A percentile compares a stretch with the other conserved stretches of the same genome.
Conservation (phyloP, 1,140 invertebrate genomes). For the Anthonomus grandis region DNA sequence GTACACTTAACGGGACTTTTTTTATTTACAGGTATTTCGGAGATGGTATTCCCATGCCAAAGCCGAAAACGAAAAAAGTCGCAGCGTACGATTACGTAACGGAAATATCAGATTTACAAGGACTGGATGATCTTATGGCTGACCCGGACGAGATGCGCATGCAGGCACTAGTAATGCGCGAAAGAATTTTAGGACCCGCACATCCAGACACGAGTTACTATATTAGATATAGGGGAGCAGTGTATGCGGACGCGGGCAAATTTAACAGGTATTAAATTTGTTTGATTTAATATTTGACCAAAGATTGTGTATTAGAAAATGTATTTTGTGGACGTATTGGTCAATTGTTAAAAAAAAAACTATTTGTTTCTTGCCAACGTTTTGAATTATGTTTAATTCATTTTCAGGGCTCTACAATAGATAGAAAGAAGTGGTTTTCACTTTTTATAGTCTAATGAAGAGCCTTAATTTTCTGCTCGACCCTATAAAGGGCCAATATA, state of each 20-base stretch:
- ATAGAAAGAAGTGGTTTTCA: too few relatives aligned
- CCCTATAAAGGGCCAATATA: too few relatives aligned
- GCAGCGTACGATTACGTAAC: slow-evolving; percentile 84
- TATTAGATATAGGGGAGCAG: slow-evolving; percentile 87
- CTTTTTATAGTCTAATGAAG: too few relatives aligned
- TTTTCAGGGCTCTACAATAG: too few relatives aligned
- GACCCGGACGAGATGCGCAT: slow-evolving; percentile 96
- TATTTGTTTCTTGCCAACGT: too few relatives aligned
- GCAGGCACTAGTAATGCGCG: slow-evolving; percentile 91
- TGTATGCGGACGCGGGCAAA: slow-evolving; percentile 92
- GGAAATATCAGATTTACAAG: slow-evolving; percentile 75
- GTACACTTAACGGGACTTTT: too few relatives aligned
- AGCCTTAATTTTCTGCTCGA: too few relatives aligned
- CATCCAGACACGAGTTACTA: slow-evolving; percentile 97
- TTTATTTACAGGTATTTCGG: slow-evolving; percentile 52
- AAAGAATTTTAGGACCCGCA: slow-evolving; percentile 85
- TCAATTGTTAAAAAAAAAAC: too few relatives aligned
- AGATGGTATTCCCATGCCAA: slow-evolving; percentile 52
- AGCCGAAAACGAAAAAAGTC: slow-evolving; percentile 53
- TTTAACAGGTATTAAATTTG: slow-evolving; percentile 61
- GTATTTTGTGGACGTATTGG: too few relatives aligned
- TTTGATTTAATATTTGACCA: too few relatives aligned
- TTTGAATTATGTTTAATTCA: too few relatives aligned
- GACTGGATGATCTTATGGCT: slow-evolving; percentile 80
- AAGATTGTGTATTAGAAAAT: too few relatives aligned